Base-by-base conservation (phyloP, 2,797 vertebrate species). In the Sebastes steindachneri region DNA sequence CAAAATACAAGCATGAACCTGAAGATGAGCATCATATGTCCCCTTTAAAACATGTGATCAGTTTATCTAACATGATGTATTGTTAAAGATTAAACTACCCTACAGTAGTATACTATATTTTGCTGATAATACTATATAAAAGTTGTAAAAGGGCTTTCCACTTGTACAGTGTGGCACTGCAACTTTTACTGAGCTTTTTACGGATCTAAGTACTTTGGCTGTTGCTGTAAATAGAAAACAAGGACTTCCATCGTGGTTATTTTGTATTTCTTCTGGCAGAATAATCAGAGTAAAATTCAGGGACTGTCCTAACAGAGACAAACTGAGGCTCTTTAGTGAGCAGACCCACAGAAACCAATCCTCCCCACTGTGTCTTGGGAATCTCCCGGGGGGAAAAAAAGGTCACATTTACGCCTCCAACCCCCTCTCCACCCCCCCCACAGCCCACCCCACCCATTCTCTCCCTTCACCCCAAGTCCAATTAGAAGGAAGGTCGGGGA, bases 401-500 rank as follows among this genome's bases (percentile, higher is more conserved):
- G 75, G 84, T 88, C 88, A 90, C 86, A 90, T 88, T 90, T 89
- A 88, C 60, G 57, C 84, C 78, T 85, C 82, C 80, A 75, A 75
- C 64, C 82, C 74, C 80, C 84, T 75, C 82, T 79, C 88, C 82
- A 53, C 71, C 68, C 71, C 60, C 45, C 68, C 17, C 28, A 53
- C 67, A 58, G 33, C 75, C 68, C 58, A 85, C 82, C 77, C 74
- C 86, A 72, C 77, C 64, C 77, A 88, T 91, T 91, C 86, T 91
- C 84, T 93, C 77, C 81, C 88, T 88, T 88, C 84, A 90, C 80
- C 88, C 88, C 77, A 60, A 89, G 93, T 91, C 94, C 94, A 96
- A 96, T 96, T 96, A 96, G 92, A 93, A 94, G 90, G 88, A 94
- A 94, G 91, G 90, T 91, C 75, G 83, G 84, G 80, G 88, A 91